Evolutionary conservation across 2,113 vertebrate genomes (phyloP).

Genomic region (Microtus richardsoni): DNA sequence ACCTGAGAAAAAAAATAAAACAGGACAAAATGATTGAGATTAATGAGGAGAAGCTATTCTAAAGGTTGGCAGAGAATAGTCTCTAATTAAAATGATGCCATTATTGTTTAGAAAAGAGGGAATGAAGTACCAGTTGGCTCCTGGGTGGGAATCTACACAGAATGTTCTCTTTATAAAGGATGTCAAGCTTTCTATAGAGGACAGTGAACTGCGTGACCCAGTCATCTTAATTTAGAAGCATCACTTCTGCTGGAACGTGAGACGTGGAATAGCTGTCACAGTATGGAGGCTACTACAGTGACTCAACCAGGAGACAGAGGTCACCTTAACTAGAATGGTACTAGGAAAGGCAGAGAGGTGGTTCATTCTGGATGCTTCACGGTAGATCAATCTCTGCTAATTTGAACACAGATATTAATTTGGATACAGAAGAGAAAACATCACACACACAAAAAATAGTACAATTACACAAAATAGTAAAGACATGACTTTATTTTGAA

Average conservation of each 20-base stretch:
- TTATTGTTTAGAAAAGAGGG: neutral
- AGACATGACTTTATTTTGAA: neutral
- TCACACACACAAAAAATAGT: neutral
- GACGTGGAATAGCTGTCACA: neutral
- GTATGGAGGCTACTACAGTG: neutral
- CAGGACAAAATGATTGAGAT: neutral
- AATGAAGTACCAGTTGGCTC: neutral
- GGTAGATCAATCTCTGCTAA: neutral
- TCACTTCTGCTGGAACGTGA: neutral
- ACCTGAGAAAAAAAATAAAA: slow-evolving; percentile 41
- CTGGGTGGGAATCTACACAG: neutral
- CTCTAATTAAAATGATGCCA: neutral
- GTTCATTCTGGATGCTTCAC: neutral
- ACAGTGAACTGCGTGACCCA: neutral
- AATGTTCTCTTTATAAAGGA: neutral
- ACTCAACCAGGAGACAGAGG: neutral
- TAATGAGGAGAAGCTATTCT: neutral
- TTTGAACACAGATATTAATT: neutral
- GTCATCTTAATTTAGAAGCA: slow-evolving; percentile 9
- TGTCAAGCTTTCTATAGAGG: neutral
- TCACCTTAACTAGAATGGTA: neutral
- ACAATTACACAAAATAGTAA: too few species aligned
- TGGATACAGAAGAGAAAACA: neutral
- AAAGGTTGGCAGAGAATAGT: neutral
- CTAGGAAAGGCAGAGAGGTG: neutral